Evolutionary conservation across 2,888 invertebrate species (phyloP), one percentile per base, ranked within the genome.

Genomic region (Drosophila picticornis): DNA sequence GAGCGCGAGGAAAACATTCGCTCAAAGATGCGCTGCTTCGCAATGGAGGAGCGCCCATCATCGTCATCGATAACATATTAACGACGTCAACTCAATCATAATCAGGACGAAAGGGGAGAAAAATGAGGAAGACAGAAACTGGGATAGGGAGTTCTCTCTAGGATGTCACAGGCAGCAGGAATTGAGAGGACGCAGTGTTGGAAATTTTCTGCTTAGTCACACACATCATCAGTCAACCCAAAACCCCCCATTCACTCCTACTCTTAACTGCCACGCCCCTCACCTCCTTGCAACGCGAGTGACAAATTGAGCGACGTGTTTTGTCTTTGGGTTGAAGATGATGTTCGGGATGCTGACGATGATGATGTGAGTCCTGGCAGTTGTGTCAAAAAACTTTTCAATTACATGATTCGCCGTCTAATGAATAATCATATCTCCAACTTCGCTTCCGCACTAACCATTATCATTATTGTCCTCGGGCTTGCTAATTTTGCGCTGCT

Each of bases 71-170:
- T 82, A 80, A 80, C 88, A 82, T 83, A 90, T 90, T 91, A 89
- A 88, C 84, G 84, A 90, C 90, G 81, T 90, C 91, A 89, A 75
- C 88, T 86, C 84, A 89, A 91, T 91, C 90, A 91, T 91, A 88
- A 90, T 81, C 80, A 80, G 53, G 13, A 46, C n/a, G 25, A 16
- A 29, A 34, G 31, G 51, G 40, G 57, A 27, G 53, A 22, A n/a
- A 10, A 9, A 3, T 7, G 16, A 27, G 22, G 52, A 22, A 25
- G 34, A 13, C 16, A 19, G 29, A 53, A 10, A 11, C 25, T n/a
- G 34, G n/a, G 64, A 34, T 3, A 40, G 50, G 16, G 60, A 60
- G 38, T 56, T 61, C 66, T 65, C 70, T 66, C 63, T 43, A 48
- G 58, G 22, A 52, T 68, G 70, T 61, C 62, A 72, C 51, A 63